phyloP scores from a whole-genome alignment of 2,797 vertebrate species.

The Notolepis coatsorum region DNA sequence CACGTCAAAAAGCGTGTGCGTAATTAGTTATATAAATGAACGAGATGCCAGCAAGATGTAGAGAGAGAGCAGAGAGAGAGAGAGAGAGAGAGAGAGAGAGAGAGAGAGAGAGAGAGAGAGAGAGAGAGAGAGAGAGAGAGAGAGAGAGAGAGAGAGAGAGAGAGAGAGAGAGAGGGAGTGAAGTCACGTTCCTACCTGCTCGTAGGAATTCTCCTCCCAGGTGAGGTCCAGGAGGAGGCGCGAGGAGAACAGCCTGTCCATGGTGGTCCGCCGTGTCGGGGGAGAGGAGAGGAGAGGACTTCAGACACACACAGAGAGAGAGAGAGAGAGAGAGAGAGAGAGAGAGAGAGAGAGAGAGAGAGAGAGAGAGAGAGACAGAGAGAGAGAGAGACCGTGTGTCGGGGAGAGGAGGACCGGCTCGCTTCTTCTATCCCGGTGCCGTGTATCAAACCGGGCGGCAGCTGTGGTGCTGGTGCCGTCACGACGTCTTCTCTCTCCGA shows the following conservation, averaged over 20 bases:
- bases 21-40: no score
- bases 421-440: constrained; percentile 63
- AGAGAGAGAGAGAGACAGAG: no score
- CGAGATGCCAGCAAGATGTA: no score
- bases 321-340: no score
- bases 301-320: no score
- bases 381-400: no score
- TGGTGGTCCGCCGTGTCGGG: constrained; percentile 74
- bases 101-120: no score
- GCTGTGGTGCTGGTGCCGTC: constrained; percentile 56
- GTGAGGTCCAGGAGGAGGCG: constrained; percentile 92
- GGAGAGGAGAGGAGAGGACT: constrained; percentile 8
- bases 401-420: constrained; percentile 34
- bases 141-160: no score
- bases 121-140: neutral
- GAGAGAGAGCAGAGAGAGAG: no score
- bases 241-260: constrained; percentile 91
- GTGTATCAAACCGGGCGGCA: constrained; percentile 54
- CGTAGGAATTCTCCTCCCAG: constrained; percentile 93
- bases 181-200: constrained; percentile 86
- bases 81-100: no score
- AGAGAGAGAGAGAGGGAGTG: neutral
- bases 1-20: no score
- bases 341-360: no score
- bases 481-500: constrained; percentile 56